Evolutionary conservation across 2,888 invertebrate genomes (phyloP).

Genomic region (Melolontha melolontha): DNA sequence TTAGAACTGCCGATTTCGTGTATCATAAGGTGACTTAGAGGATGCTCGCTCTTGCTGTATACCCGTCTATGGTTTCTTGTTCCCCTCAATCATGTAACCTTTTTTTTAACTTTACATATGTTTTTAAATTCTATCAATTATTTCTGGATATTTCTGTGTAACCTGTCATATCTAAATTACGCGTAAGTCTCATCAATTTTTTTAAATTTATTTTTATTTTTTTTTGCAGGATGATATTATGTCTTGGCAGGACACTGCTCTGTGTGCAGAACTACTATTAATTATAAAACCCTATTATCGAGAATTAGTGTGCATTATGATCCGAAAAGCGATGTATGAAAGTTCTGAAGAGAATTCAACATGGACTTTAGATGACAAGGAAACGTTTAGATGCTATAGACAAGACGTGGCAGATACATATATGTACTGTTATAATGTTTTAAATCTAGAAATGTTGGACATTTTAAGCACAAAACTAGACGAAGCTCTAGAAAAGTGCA

Average conservation of each 20-base stretch:
- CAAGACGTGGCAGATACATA: constrained; percentile 64
- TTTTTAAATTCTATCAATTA: no score
- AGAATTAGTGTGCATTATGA: constrained; percentile 79
- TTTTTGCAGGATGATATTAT: constrained; percentile 73
- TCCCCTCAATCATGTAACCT: no score
- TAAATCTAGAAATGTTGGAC: constrained; percentile 80
- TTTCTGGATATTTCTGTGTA: no score
- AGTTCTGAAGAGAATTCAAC: constrained; percentile 66
- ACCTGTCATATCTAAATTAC: no score
- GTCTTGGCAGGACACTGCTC: constrained; percentile 63
- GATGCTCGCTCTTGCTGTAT: no score
- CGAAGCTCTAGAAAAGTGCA: constrained; percentile 66
- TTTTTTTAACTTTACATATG: no score
- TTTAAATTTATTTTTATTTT: constrained; percentile 15
- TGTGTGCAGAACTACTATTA: constrained; percentile 67
- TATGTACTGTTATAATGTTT: constrained; percentile 86
- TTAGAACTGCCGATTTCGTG: no score
- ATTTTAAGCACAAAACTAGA: constrained; percentile 76
- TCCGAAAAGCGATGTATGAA: constrained; percentile 85
- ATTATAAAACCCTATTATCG: constrained; percentile 83
- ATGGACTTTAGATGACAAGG: constrained; percentile 83
- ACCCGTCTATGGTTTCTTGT: no score
- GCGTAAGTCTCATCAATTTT: no score
- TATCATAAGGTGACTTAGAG: no score
- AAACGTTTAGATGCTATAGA: constrained; percentile 80